Conservation (phyloP, 2,888 invertebrate species). For the Peribatodes rhomboidaria region DNA sequence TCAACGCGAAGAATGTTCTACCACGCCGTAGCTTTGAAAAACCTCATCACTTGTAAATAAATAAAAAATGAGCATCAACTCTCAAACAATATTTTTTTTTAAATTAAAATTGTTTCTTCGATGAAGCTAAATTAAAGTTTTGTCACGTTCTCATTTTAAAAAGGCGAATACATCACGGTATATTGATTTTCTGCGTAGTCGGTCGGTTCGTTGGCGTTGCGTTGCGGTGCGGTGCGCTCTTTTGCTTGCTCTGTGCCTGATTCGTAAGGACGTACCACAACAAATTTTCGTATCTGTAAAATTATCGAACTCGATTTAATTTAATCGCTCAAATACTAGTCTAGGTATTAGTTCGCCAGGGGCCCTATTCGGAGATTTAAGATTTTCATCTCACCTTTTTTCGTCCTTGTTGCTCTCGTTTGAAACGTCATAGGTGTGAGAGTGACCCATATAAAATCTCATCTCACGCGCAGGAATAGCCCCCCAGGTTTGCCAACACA, state of each 20-base stretch:
- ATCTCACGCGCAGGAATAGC: too few relatives aligned
- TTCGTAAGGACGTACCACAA: background rate
- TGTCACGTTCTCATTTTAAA: slow-evolving; percentile 86
- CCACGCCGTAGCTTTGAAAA: slow-evolving; percentile 86
- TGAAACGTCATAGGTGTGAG: too few relatives aligned
- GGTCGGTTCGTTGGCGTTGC: slow-evolving; percentile 48
- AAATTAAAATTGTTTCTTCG: slow-evolving; percentile 81
- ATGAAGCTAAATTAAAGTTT: slow-evolving; percentile 80
- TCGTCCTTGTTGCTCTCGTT: too few relatives aligned
- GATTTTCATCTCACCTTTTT: too few relatives aligned
- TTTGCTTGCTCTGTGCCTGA: slow-evolving; percentile 8
- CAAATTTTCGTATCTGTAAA: background rate
- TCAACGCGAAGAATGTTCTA: slow-evolving; percentile 82
- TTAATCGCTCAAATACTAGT: too few relatives aligned
- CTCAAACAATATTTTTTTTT: slow-evolving; percentile 79
- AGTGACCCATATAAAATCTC: too few relatives aligned
- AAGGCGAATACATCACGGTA: slow-evolving; percentile 81
- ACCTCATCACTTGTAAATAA: slow-evolving; percentile 86
- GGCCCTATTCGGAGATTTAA: too few relatives aligned
- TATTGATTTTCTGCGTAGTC: slow-evolving; percentile 83
- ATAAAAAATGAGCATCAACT: slow-evolving; percentile 86
- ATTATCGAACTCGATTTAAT: slow-evolving; percentile 9
- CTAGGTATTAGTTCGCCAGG: too few relatives aligned
- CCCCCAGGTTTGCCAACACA: too few relatives aligned
- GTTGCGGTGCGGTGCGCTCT: slow-evolving; percentile 23